Evolutionary conservation across 1,140 invertebrate species (phyloP), one percentile per base, ranked within the genome.

Genomic region (Drosophila nebulosa): DNA sequence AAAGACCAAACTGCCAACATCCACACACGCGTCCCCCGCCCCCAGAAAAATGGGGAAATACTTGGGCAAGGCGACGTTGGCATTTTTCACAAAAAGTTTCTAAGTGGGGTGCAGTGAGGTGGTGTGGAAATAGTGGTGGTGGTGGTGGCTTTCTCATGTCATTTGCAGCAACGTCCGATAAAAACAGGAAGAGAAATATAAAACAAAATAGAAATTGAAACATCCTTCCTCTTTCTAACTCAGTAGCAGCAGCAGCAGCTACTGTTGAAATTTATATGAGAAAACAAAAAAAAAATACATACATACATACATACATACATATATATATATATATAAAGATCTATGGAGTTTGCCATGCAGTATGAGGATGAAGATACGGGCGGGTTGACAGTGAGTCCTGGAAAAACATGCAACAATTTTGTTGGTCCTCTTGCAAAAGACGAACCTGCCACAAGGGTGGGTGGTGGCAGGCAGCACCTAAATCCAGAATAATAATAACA

Each of bases 141-240:
- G 32, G 18, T 53, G 53, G 53, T 71, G 77, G 69, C 62, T 69
- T 78, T 68, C 79, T 78, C 39, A 24, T 65, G 65, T 78, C 74
- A 81, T 68, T 75, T 72, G 53, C 69, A 74, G 50, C 74, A 68
- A 78, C 74, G 68, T 81, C 59, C 78, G 83, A 86, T 78, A 86
- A 86, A 86, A 86, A 81, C 74, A 68, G 71, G 59, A 78, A 62
- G 67, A 73, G 64, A 65, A 76, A 68, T 68, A 78, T 88, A 83
- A 83, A 86, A 83, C 74, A 88, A 88, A 86, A 88, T 86, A 86
- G 71, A 86, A 83, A 88, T 86, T 88, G 81, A 88, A 86, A 86
- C 81, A 86, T 86, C 83, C 83, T 86, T 88, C 83, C 81, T 81
- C 61, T 64, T 56, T 55, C 46, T 55, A 55, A 27, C 26, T 32